Evolutionary conservation across 2,797 vertebrate genomes (phyloP).

Genomic region (Arctocebus calabarensis): DNA sequence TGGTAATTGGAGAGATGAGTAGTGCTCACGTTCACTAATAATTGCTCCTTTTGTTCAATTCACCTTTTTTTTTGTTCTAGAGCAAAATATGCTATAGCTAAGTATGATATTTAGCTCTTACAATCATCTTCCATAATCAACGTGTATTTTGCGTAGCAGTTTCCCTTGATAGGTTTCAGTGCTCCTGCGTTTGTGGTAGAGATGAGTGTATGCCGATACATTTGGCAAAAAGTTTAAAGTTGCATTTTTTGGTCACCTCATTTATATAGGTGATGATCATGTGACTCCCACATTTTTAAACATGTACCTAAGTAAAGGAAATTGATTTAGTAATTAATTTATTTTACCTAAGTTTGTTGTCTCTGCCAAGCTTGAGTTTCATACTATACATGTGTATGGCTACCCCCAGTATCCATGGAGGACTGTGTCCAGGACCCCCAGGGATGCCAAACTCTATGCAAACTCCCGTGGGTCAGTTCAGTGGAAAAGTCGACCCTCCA

Average conservation of each 20-base stretch:
- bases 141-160: not conserved
- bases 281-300: slow-evolving; percentile 8
- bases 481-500: not conserved
- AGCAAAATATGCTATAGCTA: not conserved
- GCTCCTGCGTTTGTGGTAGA: not conserved
- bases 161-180: not conserved
- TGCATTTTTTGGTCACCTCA: not conserved
- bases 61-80: not conserved
- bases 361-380: not conserved
- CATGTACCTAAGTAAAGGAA: not conserved
- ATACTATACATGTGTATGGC: not conserved
- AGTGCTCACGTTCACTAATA: not conserved
- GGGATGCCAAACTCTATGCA: not conserved
- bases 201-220: not conserved
- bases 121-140: not conserved
- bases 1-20: not conserved
- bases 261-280: not conserved
- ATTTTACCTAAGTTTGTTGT: not conserved
- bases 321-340: not conserved
- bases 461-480: too few species aligned
- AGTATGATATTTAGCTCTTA: not conserved
- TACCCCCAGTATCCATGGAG: not conserved
- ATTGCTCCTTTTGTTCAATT: not conserved
- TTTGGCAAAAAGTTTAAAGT: not conserved
- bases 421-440: not conserved